Percentiles rank a stretch among this genome's conserved stretches.
Conservation (phyloP, 2,113 vertebrate genomes). For the Tylochromis polylepis region DNA sequence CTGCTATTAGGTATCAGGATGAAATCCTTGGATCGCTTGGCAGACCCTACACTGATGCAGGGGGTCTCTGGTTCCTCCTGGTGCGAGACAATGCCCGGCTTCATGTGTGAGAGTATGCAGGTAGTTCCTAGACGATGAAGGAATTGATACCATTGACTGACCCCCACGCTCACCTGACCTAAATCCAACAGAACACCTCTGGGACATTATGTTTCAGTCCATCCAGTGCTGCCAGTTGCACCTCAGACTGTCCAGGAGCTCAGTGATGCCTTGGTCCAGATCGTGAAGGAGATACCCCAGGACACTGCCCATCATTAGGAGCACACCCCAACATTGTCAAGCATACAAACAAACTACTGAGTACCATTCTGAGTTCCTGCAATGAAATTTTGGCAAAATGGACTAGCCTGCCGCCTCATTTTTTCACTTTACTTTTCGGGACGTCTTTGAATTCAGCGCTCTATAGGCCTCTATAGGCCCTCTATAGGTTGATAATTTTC, state of each 20-base stretch:
- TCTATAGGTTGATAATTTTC: background rate
- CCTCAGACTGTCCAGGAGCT: background rate
- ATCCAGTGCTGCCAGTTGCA: background rate
- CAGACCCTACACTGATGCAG: background rate
- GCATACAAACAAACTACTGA: background rate
- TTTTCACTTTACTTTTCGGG: background rate
- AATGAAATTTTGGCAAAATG: background rate
- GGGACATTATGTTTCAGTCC: background rate
- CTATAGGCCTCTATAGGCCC: too few relatives aligned
- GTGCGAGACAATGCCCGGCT: background rate
- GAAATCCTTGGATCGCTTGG: background rate
- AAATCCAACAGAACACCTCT: background rate
- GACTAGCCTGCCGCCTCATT: background rate
- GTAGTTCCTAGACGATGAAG: background rate
- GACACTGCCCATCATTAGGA: background rate
- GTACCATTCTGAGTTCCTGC: background rate
- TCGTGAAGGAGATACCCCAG: background rate
- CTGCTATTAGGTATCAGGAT: background rate
- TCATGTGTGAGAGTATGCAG: background rate
- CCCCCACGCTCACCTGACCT: background rate
- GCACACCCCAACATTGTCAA: background rate
- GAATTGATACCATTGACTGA: background rate
- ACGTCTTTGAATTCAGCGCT: background rate
- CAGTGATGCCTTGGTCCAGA: background rate
- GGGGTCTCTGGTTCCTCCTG: background rate